Conservation (phyloP, 2,888 invertebrate genomes). For the Heteromurus nitidus region DNA sequence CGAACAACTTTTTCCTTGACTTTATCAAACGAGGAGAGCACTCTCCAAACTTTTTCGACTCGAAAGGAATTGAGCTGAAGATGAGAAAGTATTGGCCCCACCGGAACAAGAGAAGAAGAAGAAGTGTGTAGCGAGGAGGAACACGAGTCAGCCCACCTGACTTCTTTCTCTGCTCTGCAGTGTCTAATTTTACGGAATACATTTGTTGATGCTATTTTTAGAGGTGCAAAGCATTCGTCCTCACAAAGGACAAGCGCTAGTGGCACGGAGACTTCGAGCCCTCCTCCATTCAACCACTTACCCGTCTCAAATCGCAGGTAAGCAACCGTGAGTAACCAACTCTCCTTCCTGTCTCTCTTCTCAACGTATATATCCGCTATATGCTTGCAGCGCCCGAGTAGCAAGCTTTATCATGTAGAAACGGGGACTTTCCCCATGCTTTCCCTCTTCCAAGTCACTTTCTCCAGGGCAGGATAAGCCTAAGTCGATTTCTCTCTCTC, state of each 20-base stretch:
- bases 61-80: too few species aligned
- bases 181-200: too few species aligned
- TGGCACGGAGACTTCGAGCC: conserved; percentile 79
- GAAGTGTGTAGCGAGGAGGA: neutral
- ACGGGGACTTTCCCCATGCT: neutral
- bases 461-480: too few species aligned
- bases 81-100: too few species aligned
- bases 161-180: neutral
- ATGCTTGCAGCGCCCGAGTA: too few species aligned
- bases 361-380: neutral
- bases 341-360: neutral
- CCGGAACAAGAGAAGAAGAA: too few species aligned
- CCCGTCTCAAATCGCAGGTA: conserved; percentile 81
- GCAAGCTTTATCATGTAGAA: too few species aligned
- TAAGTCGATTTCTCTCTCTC: too few species aligned
- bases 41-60: too few species aligned
- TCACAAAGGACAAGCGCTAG: conserved; percentile 80
- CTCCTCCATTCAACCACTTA: conserved; percentile 80
- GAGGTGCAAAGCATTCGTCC: conserved; percentile 81
- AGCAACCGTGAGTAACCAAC: conserved; percentile 17
- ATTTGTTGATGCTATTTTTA: too few species aligned
- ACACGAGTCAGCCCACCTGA: neutral
- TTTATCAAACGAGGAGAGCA: too few species aligned
- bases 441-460: neutral
- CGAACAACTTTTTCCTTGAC: too few species aligned